Conservation (phyloP, 2,888 invertebrate species). For the Cinara cedri region DNA sequence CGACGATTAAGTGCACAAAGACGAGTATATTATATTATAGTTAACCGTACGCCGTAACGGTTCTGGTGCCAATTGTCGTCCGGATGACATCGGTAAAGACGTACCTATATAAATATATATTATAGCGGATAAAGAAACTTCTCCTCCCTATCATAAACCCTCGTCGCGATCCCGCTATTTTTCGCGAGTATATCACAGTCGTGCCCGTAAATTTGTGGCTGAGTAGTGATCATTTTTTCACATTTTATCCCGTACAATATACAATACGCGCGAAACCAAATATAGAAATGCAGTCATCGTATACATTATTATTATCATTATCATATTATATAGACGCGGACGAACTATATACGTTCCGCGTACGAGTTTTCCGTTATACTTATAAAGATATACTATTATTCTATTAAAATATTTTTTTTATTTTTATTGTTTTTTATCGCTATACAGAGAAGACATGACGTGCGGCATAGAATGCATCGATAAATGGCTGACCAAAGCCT, state of each 20-base stretch:
- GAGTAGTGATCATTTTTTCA: no score
- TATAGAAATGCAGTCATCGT: no score
- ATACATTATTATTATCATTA: not conserved
- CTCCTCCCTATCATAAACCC: no score
- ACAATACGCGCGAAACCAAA: no score
- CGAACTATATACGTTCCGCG: not conserved
- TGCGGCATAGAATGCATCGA: slow-evolving; percentile 69
- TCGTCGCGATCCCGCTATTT: not conserved
- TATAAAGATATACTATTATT: slow-evolving; percentile 17
- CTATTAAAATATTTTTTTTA: not conserved
- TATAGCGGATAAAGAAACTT: slow-evolving; percentile 1
- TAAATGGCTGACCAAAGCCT: slow-evolving; percentile 77
- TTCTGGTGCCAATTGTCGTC: not conserved
- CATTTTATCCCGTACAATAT: no score
- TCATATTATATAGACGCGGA: slow-evolving; percentile 15
- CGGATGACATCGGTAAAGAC: not conserved
- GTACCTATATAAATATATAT: no score
- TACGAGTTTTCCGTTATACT: not conserved
- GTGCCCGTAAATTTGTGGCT: not conserved
- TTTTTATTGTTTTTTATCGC: not conserved
- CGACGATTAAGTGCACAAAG: not conserved
- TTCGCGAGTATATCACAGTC: not conserved
- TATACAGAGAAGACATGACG: slow-evolving; percentile 29
- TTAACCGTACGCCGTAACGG: not conserved
- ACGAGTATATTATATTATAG: not conserved